phyloP scores from a whole-genome alignment of 1,140 invertebrate species.

The Idris sp. region DNA sequence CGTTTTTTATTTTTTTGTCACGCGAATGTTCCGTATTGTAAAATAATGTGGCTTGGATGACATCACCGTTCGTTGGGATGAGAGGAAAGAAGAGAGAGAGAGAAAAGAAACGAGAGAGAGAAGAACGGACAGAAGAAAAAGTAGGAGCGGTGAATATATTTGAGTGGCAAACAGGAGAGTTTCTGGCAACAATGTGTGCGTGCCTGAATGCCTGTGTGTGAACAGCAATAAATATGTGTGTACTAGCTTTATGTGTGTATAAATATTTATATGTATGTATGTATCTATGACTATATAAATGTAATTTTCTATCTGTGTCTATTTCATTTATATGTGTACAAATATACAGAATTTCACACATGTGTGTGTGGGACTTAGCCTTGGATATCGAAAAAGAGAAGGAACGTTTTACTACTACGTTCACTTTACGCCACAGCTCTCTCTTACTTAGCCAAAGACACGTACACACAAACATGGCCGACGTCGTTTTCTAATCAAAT shows the following conservation, averaged over 20 bases:
- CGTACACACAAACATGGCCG: conserved; percentile 56
- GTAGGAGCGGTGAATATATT: conserved; percentile 57
- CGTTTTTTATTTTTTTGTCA: conserved; percentile 57
- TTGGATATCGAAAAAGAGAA: conserved; percentile 65
- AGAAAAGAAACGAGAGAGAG: conserved; percentile 21
- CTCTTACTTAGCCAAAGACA: conserved; percentile 48
- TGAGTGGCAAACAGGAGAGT: conserved; percentile 53
- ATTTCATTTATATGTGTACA: no score
- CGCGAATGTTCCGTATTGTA: conserved; percentile 55
- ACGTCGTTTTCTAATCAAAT: conserved; percentile 52
- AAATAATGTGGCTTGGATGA: conserved; percentile 61
- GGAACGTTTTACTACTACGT: conserved; percentile 63
- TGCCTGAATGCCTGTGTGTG: conserved; percentile 4
- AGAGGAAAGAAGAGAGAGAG: conserved; percentile 30
- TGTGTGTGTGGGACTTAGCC: conserved; percentile 67
- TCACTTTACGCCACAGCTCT: conserved; percentile 59
- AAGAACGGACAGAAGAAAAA: conserved; percentile 34
- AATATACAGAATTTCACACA: no score
- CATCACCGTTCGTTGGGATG: conserved; percentile 63
- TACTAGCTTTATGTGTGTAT: no score
- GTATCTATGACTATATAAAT: no score
- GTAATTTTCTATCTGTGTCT: no score
- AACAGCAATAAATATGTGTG: no score
- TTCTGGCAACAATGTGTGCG: conserved; percentile 58
- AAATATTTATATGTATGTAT: no score